A percentile compares a stretch with the other conserved stretches of the same genome.
Evolutionary conservation across 2,888 invertebrate species (phyloP).

Genomic region (Piscicola geometra): DNA sequence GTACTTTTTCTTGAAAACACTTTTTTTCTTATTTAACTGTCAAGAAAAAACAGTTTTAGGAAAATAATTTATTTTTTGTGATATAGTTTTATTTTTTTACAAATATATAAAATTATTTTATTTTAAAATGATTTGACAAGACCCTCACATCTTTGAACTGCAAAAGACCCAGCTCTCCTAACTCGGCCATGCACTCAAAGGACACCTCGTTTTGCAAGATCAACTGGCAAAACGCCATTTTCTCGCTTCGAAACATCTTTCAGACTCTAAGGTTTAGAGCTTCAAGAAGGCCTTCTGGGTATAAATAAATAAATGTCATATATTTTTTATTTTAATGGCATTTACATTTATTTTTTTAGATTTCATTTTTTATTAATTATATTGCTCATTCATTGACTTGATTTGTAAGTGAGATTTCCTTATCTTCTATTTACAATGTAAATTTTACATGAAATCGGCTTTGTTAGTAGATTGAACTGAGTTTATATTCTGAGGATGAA

Average conservation of each 20-base stretch:
- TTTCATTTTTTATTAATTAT: too few relatives aligned
- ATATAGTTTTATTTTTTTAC: neutral
- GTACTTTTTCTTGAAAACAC: conserved; percentile 95
- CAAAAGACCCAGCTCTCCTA: conserved; percentile 86
- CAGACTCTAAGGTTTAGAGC: conserved; percentile 55
- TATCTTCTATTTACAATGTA: too few relatives aligned
- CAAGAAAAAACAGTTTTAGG: conserved; percentile 40
- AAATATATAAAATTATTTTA: neutral
- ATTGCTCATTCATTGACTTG: too few relatives aligned
- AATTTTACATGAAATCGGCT: too few relatives aligned
- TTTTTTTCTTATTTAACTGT: conserved; percentile 91
- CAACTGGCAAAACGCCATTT: conserved; percentile 96
- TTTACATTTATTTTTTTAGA: too few relatives aligned
- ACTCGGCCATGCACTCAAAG: conserved; percentile 84
- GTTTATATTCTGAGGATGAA: too few relatives aligned
- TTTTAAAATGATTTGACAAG: neutral
- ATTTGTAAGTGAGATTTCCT: too few relatives aligned
- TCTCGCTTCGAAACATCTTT: conserved; percentile 84
- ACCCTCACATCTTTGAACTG: conserved; percentile 64
- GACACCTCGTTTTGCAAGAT: conserved; percentile 89
- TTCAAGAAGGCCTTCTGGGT: too few relatives aligned
- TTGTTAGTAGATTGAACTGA: too few relatives aligned
- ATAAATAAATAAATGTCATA: too few relatives aligned
- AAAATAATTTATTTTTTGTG: neutral
- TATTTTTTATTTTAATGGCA: too few relatives aligned